Percentiles rank a stretch among this genome's conserved stretches.
Evolutionary conservation across 2,888 invertebrate genomes (phyloP).

Genomic region (Drosophila pegasa): DNA sequence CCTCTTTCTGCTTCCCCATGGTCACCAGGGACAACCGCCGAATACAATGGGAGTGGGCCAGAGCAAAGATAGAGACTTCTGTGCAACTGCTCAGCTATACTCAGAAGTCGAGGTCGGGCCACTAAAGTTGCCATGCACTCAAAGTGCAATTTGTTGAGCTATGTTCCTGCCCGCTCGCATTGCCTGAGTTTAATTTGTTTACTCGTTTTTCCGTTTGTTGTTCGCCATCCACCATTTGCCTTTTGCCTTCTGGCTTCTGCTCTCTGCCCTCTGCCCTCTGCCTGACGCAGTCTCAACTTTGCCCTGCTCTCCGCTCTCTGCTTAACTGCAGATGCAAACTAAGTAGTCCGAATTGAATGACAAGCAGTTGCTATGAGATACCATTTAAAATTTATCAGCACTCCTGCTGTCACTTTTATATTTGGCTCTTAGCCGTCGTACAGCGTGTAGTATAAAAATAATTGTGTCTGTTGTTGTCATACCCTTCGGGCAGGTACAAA

Average conservation of each 20-base stretch:
- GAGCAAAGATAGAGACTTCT: constrained; percentile 28
- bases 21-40: constrained; percentile 73
- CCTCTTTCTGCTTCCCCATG: constrained; percentile 34
- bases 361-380: constrained; percentile 21
- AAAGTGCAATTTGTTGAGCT: constrained; percentile 75
- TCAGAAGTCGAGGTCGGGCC: constrained; percentile 59
- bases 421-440: neutral
- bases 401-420: constrained; percentile 2
- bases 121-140: constrained; percentile 71
- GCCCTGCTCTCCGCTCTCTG: constrained; percentile 10
- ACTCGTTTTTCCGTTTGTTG: constrained; percentile 42
- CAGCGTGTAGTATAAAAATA: neutral
- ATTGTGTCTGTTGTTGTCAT: neutral
- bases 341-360: constrained; percentile 25
- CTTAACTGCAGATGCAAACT: constrained; percentile 19
- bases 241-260: constrained; percentile 20
- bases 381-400: constrained; percentile 12
- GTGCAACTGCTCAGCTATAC: constrained; percentile 31
- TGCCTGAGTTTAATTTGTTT: constrained; percentile 71
- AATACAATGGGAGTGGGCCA: constrained; percentile 47
- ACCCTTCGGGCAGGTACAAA: neutral
- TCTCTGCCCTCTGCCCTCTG: constrained; percentile 27
- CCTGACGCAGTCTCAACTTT: neutral
- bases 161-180: constrained; percentile 49
- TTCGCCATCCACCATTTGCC: constrained; percentile 43